A percentile compares a stretch with the other conserved stretches of the same genome.
Evolutionary conservation across 2,888 invertebrate genomes (phyloP).

Genomic region (Bruchidius siliquastri): DNA sequence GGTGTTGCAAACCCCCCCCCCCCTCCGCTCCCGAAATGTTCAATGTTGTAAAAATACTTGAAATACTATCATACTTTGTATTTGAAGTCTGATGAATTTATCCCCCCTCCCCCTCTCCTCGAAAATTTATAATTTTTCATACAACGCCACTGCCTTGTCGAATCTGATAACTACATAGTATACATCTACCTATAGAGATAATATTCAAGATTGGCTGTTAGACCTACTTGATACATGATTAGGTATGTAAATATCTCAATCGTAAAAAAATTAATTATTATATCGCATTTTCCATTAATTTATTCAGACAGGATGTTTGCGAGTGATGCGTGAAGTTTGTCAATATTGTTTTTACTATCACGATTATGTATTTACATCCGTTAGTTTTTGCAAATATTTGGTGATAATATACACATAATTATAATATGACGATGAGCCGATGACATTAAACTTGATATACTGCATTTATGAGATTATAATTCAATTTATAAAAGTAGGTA

Average conservation of each 20-base stretch:
- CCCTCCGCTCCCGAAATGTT: too few species aligned
- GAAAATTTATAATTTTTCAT: too few species aligned
- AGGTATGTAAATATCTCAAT: neutral
- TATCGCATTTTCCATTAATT: neutral
- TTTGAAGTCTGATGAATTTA: too few species aligned
- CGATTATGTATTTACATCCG: neutral
- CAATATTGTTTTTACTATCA: neutral
- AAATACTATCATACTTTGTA: too few species aligned
- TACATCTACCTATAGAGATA: too few species aligned
- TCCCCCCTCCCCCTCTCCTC: too few species aligned
- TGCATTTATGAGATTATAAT: neutral
- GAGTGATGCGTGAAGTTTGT: neutral
- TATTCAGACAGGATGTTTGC: neutral
- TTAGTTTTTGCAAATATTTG: neutral
- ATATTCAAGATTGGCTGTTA: neutral
- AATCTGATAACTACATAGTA: too few species aligned
- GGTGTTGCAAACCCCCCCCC: too few species aligned
- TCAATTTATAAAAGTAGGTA: neutral
- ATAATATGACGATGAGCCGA: neutral
- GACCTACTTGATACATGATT: neutral
- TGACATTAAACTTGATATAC: neutral
- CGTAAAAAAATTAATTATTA: neutral
- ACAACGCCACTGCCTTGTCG: too few species aligned
- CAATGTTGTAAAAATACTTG: too few species aligned
- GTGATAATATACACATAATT: neutral